phyloP scores from a whole-genome alignment of 2,113 vertebrate genomes.

The Scartelaos histophorus region DNA sequence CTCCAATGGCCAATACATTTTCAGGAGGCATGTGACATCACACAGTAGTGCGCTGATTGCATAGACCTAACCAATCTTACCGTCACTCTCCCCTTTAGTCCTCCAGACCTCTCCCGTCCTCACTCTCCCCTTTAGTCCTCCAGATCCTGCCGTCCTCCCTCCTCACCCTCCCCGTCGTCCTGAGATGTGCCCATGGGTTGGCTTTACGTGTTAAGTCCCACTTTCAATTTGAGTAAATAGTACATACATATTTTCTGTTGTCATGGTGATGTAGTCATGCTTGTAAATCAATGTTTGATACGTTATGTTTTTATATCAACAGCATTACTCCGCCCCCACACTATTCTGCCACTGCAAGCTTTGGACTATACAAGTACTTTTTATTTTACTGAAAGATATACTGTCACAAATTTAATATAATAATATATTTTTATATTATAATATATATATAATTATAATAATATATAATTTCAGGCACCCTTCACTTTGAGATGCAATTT shows the following conservation, averaged over 20 bases:
- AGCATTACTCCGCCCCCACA: conserved; percentile 62
- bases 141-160: too few relatives aligned
- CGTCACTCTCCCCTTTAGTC: too few relatives aligned
- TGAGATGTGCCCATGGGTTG: background rate
- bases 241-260: conserved; percentile 32
- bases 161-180: too few relatives aligned
- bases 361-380: conserved; percentile 23
- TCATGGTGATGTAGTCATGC: conserved; percentile 38
- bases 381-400: background rate
- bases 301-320: conserved; percentile 69
- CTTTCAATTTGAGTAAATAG: background rate
- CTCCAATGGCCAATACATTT: too few relatives aligned
- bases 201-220: background rate
- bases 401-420: background rate
- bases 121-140: too few relatives aligned
- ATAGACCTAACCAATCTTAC: too few relatives aligned
- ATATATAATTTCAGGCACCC: background rate
- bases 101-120: too few relatives aligned
- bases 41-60: too few relatives aligned
- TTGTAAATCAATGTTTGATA: conserved; percentile 57
- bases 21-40: too few relatives aligned
- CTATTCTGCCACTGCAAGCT: conserved; percentile 51
- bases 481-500: too few relatives aligned
- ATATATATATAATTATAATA: too few relatives aligned
- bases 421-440: background rate